Conservation (phyloP, 2,113 vertebrate species). For the Pseudorectes ferrugineus region DNA sequence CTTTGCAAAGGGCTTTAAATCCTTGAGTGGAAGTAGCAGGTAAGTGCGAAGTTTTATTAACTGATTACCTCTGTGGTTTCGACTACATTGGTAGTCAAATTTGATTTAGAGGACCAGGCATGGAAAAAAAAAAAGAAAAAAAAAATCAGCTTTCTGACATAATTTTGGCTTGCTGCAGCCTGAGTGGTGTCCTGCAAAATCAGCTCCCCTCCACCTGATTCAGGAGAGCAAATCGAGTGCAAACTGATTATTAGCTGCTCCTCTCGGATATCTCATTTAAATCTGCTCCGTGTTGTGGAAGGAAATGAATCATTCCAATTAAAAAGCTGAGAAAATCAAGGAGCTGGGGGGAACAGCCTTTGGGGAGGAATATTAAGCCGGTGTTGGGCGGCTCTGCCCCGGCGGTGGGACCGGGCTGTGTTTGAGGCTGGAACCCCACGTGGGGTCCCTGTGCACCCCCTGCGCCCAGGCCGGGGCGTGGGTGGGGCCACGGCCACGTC, state of each 20-base stretch:
- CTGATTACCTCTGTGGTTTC: constrained; percentile 37
- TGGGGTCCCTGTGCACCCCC: background rate
- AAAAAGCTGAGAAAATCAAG: background rate
- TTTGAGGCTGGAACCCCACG: accelerated
- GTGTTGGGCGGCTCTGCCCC: accelerated
- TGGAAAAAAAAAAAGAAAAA: background rate
- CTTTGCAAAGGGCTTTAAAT: constrained; percentile 62
- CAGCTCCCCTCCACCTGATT: background rate
- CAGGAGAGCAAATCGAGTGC: background rate
- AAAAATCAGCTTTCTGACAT: background rate
- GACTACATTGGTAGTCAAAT: constrained; percentile 11
- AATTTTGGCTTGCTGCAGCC: background rate
- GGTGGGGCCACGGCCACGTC: accelerated
- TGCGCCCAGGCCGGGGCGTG: accelerated
- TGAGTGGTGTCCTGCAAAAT: background rate
- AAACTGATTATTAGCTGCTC: background rate
- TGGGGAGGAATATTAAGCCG: background rate
- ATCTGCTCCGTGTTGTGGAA: background rate
- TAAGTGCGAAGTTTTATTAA: constrained; percentile 55
- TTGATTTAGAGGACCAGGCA: background rate
- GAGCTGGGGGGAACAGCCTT: background rate
- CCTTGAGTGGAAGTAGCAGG: constrained; percentile 38
- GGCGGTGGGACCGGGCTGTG: accelerated
- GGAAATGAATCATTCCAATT: constrained; percentile 26
- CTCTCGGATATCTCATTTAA: background rate